Conservation (phyloP, 1,140 invertebrate genomes). For the Heliconius congener region DNA sequence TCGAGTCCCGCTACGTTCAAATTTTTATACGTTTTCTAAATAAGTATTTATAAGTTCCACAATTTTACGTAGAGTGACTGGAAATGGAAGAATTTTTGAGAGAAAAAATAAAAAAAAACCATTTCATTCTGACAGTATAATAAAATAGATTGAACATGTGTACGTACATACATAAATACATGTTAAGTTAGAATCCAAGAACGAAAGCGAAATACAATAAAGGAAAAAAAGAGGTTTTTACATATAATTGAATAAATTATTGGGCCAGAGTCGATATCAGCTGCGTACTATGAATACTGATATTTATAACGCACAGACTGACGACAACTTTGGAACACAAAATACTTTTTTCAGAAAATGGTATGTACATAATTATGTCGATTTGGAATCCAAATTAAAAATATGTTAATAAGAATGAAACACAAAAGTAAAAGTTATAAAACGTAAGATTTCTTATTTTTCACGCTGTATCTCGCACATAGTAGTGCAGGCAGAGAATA, state of each 20-base stretch:
- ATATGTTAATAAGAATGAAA: background rate
- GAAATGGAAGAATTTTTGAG: too few species aligned
- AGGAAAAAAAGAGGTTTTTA: conserved; percentile 41
- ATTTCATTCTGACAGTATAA: background rate
- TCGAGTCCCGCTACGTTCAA: too few species aligned
- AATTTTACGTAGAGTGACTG: background rate
- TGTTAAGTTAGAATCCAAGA: conserved; percentile 16
- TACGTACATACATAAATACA: conserved; percentile 16
- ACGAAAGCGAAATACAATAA: conserved; percentile 18
- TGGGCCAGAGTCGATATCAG: conserved; percentile 37
- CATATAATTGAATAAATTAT: conserved; percentile 68
- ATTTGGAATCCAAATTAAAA: background rate
- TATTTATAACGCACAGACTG: conserved; percentile 15
- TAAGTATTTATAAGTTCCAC: background rate
- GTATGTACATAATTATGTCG: conserved; percentile 5
- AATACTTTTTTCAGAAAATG: background rate
- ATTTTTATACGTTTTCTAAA: too few species aligned
- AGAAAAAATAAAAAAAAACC: background rate
- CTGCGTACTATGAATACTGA: conserved; percentile 37
- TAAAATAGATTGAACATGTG: background rate
- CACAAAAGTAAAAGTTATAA: background rate
- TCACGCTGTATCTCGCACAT: background rate
- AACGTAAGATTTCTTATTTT: background rate
- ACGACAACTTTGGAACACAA: conserved; percentile 8
- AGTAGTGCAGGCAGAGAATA: background rate